Evolutionary conservation across 2,113 vertebrate genomes (phyloP).

Genomic region (Capricornis sumatraensis): DNA sequence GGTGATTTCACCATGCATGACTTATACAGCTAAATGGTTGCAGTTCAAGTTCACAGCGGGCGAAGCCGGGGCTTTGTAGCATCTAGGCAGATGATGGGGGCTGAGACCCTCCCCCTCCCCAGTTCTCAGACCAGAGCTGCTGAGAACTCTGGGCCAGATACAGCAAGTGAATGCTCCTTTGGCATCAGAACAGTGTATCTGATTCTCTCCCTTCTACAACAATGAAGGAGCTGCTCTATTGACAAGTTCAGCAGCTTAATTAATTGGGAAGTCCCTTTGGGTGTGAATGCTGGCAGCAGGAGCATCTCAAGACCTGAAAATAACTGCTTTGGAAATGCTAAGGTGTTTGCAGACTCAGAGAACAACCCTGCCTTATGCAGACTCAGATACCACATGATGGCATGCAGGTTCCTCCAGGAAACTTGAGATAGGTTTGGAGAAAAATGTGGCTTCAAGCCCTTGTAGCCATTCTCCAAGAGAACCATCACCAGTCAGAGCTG

Average conservation of each 20-base stretch:
- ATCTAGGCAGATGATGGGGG: neutral
- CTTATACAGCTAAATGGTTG: neutral
- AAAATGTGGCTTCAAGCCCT: conserved; percentile 10
- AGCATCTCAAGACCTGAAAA: neutral
- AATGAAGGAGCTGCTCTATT: neutral
- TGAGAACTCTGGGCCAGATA: neutral
- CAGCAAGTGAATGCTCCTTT: neutral
- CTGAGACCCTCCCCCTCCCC: neutral
- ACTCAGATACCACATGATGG: neutral
- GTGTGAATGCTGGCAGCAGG: neutral
- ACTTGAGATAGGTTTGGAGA: neutral
- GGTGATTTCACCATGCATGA: neutral
- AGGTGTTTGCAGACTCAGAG: neutral
- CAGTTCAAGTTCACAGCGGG: neutral
- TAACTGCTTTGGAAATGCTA: neutral
- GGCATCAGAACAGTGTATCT: neutral
- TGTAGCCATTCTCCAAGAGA: neutral
- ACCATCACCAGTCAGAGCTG: neutral
- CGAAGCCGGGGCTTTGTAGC: neutral
- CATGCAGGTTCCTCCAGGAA: neutral
- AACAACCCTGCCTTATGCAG: neutral
- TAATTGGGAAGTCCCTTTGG: conserved; percentile 1
- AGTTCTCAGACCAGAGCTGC: neutral
- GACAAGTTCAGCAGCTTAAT: neutral
- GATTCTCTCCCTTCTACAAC: neutral